These are phyloP conservation scores for Meda fulgida DNA, from an alignment of 2,797 vertebrate genomes.

Conservation along the genomic window DNA sequence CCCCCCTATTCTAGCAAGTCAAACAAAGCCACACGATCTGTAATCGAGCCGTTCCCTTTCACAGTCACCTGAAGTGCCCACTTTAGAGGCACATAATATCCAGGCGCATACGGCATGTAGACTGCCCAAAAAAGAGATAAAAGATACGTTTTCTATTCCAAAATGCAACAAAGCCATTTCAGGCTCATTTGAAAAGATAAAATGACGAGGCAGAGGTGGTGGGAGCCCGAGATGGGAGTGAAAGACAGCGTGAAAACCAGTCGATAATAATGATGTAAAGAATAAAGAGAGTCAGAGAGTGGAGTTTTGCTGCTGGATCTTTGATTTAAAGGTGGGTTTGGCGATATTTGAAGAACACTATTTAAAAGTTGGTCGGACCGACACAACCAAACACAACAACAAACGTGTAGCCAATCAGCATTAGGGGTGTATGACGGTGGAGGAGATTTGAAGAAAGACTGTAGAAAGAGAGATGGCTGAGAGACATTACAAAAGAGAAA, in stretches of 20 bases:
- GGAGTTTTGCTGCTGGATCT: not conserved
- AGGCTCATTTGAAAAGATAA: conserved; percentile 46
- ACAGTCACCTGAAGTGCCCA: conserved; percentile 31
- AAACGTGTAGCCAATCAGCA: no score
- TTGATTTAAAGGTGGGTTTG: not conserved
- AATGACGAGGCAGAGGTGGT: not conserved
- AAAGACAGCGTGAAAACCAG: conserved; percentile 29
- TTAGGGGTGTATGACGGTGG: no score
- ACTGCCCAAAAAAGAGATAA: not conserved
- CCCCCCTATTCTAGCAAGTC: not conserved
- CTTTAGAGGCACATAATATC: conserved; percentile 14
- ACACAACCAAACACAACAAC: no score
- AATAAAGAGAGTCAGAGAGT: not conserved
- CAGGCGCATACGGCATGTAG: not conserved
- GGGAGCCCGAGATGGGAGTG: conserved; percentile 36
- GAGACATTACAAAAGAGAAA: no score
- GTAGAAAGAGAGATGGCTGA: no score
- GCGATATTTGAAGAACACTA: no score
- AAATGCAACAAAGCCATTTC: conserved; percentile 62
- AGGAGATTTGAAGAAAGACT: no score
- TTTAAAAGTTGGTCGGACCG: no score
- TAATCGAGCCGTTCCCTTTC: not conserved
- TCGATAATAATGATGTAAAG: conserved; percentile 10
- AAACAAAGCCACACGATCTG: conserved; percentile 30
- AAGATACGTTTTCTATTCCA: conserved; percentile 11